Evolutionary conservation across 2,888 invertebrate species (phyloP).

Genomic region (Spilosoma lubricipeda): DNA sequence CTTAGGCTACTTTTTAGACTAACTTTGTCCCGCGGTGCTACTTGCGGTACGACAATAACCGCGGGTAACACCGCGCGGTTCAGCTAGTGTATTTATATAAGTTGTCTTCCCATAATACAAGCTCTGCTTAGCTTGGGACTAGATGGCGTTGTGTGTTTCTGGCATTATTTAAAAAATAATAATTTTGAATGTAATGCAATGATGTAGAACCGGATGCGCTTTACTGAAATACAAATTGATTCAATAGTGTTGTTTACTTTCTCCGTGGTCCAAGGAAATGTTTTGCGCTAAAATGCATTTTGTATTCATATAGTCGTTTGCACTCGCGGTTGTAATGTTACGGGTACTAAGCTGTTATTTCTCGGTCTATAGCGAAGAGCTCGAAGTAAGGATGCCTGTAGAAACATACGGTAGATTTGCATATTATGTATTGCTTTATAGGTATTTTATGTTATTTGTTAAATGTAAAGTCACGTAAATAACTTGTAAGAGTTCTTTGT

Average conservation of each 20-base stretch:
- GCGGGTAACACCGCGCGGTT: too few relatives aligned
- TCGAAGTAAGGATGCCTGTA: conserved; percentile 43
- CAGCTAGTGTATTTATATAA: too few relatives aligned
- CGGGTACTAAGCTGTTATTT: conserved; percentile 50
- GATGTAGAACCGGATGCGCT: conserved; percentile 19
- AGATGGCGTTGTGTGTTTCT: neutral
- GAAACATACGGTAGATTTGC: conserved; percentile 42
- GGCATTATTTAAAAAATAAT: neutral
- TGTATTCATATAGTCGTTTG: conserved; percentile 57
- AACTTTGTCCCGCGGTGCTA: too few relatives aligned
- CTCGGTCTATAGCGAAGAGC: conserved; percentile 46
- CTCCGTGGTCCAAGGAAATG: conserved; percentile 47
- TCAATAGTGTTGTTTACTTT: conserved; percentile 46
- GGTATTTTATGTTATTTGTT: conserved; percentile 50
- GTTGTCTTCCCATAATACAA: too few relatives aligned
- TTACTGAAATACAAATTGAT: conserved; percentile 35
- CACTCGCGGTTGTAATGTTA: conserved; percentile 50
- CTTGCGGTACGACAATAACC: too few relatives aligned
- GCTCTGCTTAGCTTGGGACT: too few relatives aligned
- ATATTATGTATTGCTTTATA: conserved; percentile 45
- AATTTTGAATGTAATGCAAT: conserved; percentile 10
- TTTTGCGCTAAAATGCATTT: conserved; percentile 53
- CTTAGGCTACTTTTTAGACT: too few relatives aligned
- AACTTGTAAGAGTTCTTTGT: conserved; percentile 40
- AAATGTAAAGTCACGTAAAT: conserved; percentile 54